Evolutionary conservation across 1,140 invertebrate genomes (phyloP), one percentile per base, ranked within the genome.

Genomic region (Heliconius eleuchia): DNA sequence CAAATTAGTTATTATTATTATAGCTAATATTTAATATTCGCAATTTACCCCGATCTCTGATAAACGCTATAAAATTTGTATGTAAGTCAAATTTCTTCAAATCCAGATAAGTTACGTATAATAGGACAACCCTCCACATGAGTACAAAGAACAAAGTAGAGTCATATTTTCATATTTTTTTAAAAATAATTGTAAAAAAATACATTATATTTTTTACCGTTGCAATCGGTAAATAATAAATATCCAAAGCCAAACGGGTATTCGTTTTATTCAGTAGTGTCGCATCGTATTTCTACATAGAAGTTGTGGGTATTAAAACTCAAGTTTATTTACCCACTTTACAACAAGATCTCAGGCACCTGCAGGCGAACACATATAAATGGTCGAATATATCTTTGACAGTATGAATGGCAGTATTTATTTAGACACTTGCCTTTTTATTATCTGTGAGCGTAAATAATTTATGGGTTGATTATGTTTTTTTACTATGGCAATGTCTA

Each of bases 351-450:
- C 57, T 39, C 74, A 76, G 74, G 66, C 74, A 76, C 60, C 74
- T 76, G 74, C 60, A 60, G 74, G 39, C 37, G 37, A 8, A 60
- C 66, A 71, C 57, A 39, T 76, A 70, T 50, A 76, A 71, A 76
- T 76, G 74, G 74, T 34, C 74, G 74, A 70, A 76, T 76, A 76
- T 76, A 66, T 76, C 60, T 39, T 16, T 27, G 39, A 70, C 74
- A n/a, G 23, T 76, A 76, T 76, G 60, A 76, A 76, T 76, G 60
- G 37, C 60, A 66, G 27, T 76, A 71, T 76, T 76, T 76, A 76
- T 76, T 76, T 71, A 70, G 66, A 42, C 60, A 18, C 37, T 76
- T 66, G 30, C 46, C 30, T 75, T 66, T 75, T 75, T 66, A 75
- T 75, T 75, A 75, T 66, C 18, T 50, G 27, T 39, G 27, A 5